Conservation (phyloP, 2,888 invertebrate genomes). For the Tethea ocularis region DNA sequence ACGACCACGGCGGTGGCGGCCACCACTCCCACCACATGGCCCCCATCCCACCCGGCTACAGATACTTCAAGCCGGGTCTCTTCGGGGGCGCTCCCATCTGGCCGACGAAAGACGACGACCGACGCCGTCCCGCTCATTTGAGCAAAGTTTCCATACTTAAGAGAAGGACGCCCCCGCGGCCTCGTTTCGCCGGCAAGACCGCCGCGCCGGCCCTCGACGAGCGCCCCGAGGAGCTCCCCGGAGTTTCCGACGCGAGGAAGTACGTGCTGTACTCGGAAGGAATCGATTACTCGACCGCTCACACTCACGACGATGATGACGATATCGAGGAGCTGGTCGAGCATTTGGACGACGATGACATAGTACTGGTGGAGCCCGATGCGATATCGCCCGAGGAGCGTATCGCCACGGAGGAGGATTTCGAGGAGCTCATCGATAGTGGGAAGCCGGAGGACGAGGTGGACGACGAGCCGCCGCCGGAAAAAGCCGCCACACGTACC, state of each 20-base stretch:
- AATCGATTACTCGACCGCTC: constrained; percentile 78
- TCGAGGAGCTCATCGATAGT: constrained; percentile 86
- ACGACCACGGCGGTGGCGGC: constrained; percentile 62
- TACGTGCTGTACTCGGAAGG: constrained; percentile 86
- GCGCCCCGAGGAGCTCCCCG: constrained; percentile 16
- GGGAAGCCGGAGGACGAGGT: constrained; percentile 82
- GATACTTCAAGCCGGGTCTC: constrained; percentile 85
- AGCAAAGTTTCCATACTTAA: constrained; percentile 85
- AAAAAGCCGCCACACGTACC: constrained; percentile 74
- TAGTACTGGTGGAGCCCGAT: constrained; percentile 85
- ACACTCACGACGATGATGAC: constrained; percentile 64
- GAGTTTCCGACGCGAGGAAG: constrained; percentile 82
- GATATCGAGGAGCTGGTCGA: constrained; percentile 65
- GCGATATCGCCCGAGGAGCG: constrained; percentile 86
- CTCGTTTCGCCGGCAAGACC: constrained; percentile 60
- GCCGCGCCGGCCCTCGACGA: constrained; percentile 38
- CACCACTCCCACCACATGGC: constrained; percentile 80
- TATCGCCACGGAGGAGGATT: constrained; percentile 86
- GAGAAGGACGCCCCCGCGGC: constrained; percentile 84
- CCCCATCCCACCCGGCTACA: constrained; percentile 84
- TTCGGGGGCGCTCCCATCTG: constrained; percentile 88
- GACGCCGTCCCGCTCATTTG: constrained; percentile 62
- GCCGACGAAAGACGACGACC: constrained; percentile 73
- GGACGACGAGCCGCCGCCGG: constrained; percentile 57
- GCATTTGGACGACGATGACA: constrained; percentile 83